Base-by-base conservation (phyloP, 2,113 vertebrate genomes). In the Ciconia boyciana region DNA sequence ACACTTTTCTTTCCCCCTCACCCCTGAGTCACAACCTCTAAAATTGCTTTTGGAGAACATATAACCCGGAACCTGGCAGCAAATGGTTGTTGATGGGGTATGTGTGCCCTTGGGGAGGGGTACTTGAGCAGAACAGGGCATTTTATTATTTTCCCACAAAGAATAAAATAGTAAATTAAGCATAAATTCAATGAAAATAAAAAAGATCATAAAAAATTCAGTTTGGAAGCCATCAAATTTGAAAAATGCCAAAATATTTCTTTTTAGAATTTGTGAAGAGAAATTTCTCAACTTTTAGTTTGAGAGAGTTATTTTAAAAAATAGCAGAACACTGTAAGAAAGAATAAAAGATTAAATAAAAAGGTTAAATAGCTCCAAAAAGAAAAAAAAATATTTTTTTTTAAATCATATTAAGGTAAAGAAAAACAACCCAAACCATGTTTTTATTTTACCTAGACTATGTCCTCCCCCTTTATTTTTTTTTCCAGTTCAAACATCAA, bases 91-190 rank as follows among this genome's bases (percentile, higher is more conserved):
- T 68, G 48, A 39, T 22, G 62, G 21, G 19, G 21, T 32, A 15
- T 28, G 4, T 0, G 0, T 68, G 22, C 6, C 20, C 36, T 62
- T 46, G 10, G 11, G 43, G 34, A 51, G 28, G 8, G 5, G 6
- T 41, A 31, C 19, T 62, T 58, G 13, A 75, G 66, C 2, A 87
- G 26, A 87, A 44, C 11, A 48, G 8, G 8, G 2, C 7, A 3
- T 39, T 70, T 70, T 34, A 13, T 51, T 32, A 6, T 49, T 75
- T 20, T 8, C 4, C 7, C 29, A 15, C 12, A 58, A 52, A 65
- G 4, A 69, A 55, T 55, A 39, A 58, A 78, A 46, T 6, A 51
- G 15, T 20, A 82, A 79, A 55, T n/a, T 25, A 68, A 66, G 2
- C 13, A 54, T 21, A 11, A 77, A 62, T 81, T n/a, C 5, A 55